Evolutionary conservation across 2,797 vertebrate genomes (phyloP).

Genomic region (Cryptoblepharus egeriae): DNA sequence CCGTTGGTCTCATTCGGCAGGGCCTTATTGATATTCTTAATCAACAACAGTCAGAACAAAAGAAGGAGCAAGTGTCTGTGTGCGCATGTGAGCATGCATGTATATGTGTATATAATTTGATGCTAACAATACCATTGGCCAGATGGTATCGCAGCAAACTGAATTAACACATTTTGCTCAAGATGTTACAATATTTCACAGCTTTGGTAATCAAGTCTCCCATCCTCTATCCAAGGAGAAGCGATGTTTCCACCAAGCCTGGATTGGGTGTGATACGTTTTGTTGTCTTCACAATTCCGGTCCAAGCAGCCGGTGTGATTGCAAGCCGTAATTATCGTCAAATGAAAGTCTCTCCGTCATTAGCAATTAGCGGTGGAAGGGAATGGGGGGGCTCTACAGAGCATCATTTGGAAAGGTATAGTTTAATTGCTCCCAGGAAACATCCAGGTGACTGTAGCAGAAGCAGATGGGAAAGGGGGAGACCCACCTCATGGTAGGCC

Average conservation of each 20-base stretch:
- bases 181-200: constrained; percentile 68
- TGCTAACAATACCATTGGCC: constrained; percentile 67
- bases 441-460: constrained; percentile 66
- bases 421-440: constrained; percentile 67
- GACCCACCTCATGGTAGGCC: too few relatives aligned
- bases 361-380: constrained; percentile 63
- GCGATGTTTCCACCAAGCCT: constrained; percentile 31
- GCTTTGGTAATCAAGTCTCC: constrained; percentile 64
- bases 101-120: background rate
- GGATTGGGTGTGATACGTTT: constrained; percentile 53
- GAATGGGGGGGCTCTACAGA: constrained; percentile 48
- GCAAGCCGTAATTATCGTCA: constrained; percentile 70
- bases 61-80: background rate
- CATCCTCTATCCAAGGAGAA: constrained; percentile 40
- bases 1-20: too few relatives aligned
- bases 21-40: too few relatives aligned
- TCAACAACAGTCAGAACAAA: too few relatives aligned
- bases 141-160: constrained; percentile 65
- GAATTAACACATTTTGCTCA: constrained; percentile 71
- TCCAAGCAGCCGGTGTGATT: constrained; percentile 71
- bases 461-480: background rate
- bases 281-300: constrained; percentile 51
- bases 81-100: background rate
- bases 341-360: constrained; percentile 70
- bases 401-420: constrained; percentile 66